Evolutionary conservation across 2,888 invertebrate genomes (phyloP), one percentile per base, ranked within the genome.

Genomic region (Resseliella maxima): DNA sequence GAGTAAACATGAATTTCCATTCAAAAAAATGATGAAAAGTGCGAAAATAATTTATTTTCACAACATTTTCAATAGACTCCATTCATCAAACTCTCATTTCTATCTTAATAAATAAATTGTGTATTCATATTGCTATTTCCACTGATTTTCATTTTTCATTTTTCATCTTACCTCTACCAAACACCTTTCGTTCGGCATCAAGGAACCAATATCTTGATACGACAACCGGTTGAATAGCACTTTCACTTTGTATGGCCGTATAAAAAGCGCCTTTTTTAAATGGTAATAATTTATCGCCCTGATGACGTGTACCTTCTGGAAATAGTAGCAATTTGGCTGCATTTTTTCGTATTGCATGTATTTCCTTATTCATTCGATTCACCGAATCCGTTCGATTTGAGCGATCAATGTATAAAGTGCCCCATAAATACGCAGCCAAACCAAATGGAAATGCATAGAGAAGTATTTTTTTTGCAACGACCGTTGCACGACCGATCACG

Each of bases 221-320:
- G 36, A 97, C 96, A 0, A 98, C 94, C 0, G 98, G 98, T 89
- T 97, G 95, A 87, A 98, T 95, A 5, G 97, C 96, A 87, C 96
- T 94, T 89, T 94, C 94, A 6, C 96, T 95, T 88, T 94, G 94
- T 87, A 98, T 92, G 0, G 99, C 98, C 88, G 98, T 94, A 91
- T 98, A 97, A 92, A 99, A 99, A 3, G 97, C 98, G 12, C 98
- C 98, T 90, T 98, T 99, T 90, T 99, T 98, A 91, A 99, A 98
- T 0, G 97, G 96, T 88, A 98, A 91, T 89, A 99, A 91, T 38
- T 93, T 93, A 45, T 94, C 95, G 86, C 93, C 93, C n/a, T 93
- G 93, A 89, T 95, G 94, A 87, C 99, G 92, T 10, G 98, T 98
- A 24, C 98, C 98, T 92, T 99, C 98, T 0, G 98, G 98, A 90